Conservation (phyloP, 2,113 vertebrate species). For the Galbula dea region DNA sequence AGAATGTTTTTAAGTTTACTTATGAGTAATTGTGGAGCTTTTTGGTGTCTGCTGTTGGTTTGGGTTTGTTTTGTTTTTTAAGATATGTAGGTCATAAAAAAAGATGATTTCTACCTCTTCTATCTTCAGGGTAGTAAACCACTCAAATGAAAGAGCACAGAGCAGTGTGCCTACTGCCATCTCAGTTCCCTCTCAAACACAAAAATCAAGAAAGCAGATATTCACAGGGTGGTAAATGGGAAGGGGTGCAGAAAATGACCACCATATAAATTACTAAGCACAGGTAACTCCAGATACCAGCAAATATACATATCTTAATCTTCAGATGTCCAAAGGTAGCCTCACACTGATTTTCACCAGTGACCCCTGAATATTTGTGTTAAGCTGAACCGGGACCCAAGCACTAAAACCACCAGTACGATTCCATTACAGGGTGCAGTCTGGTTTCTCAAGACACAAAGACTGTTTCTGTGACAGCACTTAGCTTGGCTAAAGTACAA, state of each 20-base stretch:
- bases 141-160: neutral
- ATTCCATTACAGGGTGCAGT: neutral
- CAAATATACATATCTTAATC: neutral
- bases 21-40: too few species aligned
- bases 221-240: neutral
- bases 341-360: neutral
- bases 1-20: neutral
- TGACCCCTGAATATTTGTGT: neutral
- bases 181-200: neutral
- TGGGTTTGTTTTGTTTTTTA: neutral
- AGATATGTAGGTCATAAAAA: neutral
- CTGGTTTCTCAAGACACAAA: neutral
- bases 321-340: neutral
- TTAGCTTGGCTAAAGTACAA: neutral
- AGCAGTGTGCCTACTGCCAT: neutral
- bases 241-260: neutral
- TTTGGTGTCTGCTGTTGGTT: too few species aligned
- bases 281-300: neutral
- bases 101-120: neutral
- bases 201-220: neutral
- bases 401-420: neutral
- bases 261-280: neutral
- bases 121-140: neutral
- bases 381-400: neutral
- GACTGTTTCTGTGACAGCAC: neutral